These are phyloP conservation scores for Galendromus occidentalis DNA, from an alignment of 1,140 invertebrate genomes.

Conservation along the genomic window DNA sequence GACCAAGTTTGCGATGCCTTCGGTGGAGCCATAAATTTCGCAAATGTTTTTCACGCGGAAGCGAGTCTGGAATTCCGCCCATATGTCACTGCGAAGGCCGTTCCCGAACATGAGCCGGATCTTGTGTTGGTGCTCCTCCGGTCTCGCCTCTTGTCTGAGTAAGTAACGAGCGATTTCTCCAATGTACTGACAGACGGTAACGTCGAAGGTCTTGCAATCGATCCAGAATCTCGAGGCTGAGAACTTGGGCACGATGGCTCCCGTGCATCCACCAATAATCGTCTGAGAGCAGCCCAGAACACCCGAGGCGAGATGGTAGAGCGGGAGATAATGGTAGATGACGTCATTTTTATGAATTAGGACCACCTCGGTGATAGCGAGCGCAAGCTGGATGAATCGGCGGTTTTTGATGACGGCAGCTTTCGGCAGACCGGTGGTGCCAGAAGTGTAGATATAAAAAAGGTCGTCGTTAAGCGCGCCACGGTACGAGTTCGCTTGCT, in stretches of 20 bases:
- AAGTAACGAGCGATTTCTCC: slow-evolving; percentile 38
- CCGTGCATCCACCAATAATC: slow-evolving; percentile 30
- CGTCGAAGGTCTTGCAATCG: slow-evolving; percentile 34
- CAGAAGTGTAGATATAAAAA: slow-evolving; percentile 72
- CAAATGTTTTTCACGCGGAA: slow-evolving; percentile 33
- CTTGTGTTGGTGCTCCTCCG: slow-evolving; percentile 24
- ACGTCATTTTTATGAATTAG: slow-evolving; percentile 37
- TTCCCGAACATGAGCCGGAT: slow-evolving; percentile 36
- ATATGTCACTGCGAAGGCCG: slow-evolving; percentile 36
- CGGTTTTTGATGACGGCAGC: slow-evolving; percentile 60
- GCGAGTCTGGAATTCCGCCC: slow-evolving; percentile 33
- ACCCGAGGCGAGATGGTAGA: slow-evolving; percentile 87
- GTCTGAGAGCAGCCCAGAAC: slow-evolving; percentile 28
- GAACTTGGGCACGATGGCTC: slow-evolving; percentile 24
- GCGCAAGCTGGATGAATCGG: slow-evolving; percentile 33
- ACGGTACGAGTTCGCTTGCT: background rate
- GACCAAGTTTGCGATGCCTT: slow-evolving; percentile 37
- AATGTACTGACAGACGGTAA: slow-evolving; percentile 37
- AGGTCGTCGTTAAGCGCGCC: slow-evolving; percentile 10
- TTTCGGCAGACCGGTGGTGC: slow-evolving; percentile 77
- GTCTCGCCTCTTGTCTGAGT: slow-evolving; percentile 30
- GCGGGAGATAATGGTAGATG: slow-evolving; percentile 66
- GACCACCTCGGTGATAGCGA: slow-evolving; percentile 15
- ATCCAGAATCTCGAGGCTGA: slow-evolving; percentile 36
- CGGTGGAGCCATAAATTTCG: slow-evolving; percentile 39